phyloP scores from a whole-genome alignment of 1,140 invertebrate genomes.

The Antheraea mylitta region DNA sequence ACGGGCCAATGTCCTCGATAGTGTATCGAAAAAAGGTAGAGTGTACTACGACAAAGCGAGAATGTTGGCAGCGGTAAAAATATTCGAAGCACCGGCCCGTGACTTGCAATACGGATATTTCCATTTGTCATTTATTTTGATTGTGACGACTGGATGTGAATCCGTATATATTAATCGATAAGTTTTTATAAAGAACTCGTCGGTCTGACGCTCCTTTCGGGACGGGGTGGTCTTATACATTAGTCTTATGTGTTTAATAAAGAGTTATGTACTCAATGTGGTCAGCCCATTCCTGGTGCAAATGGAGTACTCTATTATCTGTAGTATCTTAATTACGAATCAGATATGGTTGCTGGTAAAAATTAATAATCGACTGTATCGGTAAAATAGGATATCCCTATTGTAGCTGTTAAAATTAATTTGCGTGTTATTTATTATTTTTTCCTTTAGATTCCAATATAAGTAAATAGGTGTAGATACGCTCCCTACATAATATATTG shows the following conservation, averaged over 20 bases:
- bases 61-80: slow-evolving; percentile 61
- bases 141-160: slow-evolving; percentile 73
- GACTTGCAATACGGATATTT: slow-evolving; percentile 75
- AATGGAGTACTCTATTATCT: too few relatives aligned
- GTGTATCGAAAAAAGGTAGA: slow-evolving; percentile 38
- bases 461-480: too few relatives aligned
- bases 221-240: background rate
- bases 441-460: too few relatives aligned
- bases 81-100: slow-evolving; percentile 40
- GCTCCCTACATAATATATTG: too few relatives aligned
- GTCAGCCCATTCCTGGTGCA: too few relatives aligned
- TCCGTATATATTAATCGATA: slow-evolving; percentile 27
- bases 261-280: too few relatives aligned
- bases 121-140: slow-evolving; percentile 79
- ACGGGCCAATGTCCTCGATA: slow-evolving; percentile 52
- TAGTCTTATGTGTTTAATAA: background rate
- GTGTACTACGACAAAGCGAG: slow-evolving; percentile 56
- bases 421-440: too few relatives aligned
- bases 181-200: background rate
- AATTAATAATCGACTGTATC: too few relatives aligned
- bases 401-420: too few relatives aligned
- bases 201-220: slow-evolving; percentile 46
- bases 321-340: too few relatives aligned
- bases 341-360: too few relatives aligned
- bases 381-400: too few relatives aligned